Conservation (phyloP, 2,797 vertebrate species). For the Oceanodroma leucorhoa region DNA sequence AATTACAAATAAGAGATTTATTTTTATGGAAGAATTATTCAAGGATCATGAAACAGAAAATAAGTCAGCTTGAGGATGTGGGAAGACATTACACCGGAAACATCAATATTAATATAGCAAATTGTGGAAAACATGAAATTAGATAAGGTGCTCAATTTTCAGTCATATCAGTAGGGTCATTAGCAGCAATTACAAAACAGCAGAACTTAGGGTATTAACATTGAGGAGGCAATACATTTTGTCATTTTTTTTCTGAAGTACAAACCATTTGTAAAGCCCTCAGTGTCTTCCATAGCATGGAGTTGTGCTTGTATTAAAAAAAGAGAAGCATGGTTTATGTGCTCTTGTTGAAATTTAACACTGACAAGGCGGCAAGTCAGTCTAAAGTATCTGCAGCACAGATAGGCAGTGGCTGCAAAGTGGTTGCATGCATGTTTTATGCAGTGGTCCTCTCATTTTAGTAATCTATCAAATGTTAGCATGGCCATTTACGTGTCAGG, state of each 20-base stretch:
- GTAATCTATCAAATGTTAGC: not conserved
- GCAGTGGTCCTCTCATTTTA: not conserved
- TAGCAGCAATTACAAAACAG: conserved; percentile 3
- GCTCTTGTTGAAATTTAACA: not conserved
- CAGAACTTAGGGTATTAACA: not conserved
- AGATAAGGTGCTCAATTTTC: conserved; percentile 18
- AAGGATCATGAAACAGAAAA: not conserved
- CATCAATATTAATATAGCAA: not conserved
- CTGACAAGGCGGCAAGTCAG: not conserved
- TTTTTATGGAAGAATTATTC: conserved; percentile 31
- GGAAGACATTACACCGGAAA: not conserved
- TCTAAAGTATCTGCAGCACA: not conserved
- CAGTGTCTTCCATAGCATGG: not conserved
- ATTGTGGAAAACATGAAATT: not conserved
- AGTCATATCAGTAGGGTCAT: not conserved
- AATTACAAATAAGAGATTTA: conserved; percentile 43
- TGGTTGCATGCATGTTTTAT: not conserved
- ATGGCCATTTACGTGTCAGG: not conserved
- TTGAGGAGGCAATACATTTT: not conserved
- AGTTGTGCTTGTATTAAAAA: not conserved
- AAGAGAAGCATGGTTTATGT: not conserved
- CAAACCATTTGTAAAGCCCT: not conserved
- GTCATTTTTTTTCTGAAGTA: not conserved
- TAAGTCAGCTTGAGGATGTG: not conserved
- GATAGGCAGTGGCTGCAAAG: not conserved